Base-by-base conservation (phyloP, 1,140 invertebrate genomes). In the Sweltsa coloradensis region DNA sequence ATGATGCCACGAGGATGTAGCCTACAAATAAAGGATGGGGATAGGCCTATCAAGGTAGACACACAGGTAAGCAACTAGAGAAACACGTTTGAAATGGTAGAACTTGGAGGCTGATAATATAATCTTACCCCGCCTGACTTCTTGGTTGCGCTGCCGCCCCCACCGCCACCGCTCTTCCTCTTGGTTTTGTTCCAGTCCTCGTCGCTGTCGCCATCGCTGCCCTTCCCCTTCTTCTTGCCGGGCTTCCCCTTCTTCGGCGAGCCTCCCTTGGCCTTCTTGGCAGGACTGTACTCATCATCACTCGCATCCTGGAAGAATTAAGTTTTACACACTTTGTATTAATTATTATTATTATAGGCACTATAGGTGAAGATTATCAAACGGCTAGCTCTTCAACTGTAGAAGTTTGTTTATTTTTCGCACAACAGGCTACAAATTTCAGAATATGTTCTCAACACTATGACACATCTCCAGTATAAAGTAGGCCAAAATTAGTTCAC, bases 121-220 rank as follows among this genome's bases (percentile, higher is more conserved):
- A 31, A 31, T 25, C 52, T 49, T 51, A 51, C 50, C 23, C 50
- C 53, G 7, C 41, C 34, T 7, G 23, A 64, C 51, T 74, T 72
- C 49, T 71, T 73, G 24, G 61, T 60, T 62, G 26, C 60, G 45
- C 60, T 58, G 27, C 60, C 65, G 40, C 58, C 61, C 39, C 51
- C 57, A 41, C 61, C 57, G 16, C 61, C 60, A 55, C 74, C 70
- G 53, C 71, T 65, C 21, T 57, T 56, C 55, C 73, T 74, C 56
- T 75, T 76, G 13, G 66, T 67, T 60, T 83, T 82, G 24, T 69
- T 76, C 79, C 84, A 88, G 45, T 88, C 84, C 41, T 81, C 81
- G 55, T 86, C 85, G 34, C 78, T 81, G 48, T 83, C 83, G 27
- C 73, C 79, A 54, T 84, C 82, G 6, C 77, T 80, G 19, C 78